Evolutionary conservation across 2,888 invertebrate species (phyloP), one percentile per base, ranked within the genome.

Genomic region (Mamestra brassicae): DNA sequence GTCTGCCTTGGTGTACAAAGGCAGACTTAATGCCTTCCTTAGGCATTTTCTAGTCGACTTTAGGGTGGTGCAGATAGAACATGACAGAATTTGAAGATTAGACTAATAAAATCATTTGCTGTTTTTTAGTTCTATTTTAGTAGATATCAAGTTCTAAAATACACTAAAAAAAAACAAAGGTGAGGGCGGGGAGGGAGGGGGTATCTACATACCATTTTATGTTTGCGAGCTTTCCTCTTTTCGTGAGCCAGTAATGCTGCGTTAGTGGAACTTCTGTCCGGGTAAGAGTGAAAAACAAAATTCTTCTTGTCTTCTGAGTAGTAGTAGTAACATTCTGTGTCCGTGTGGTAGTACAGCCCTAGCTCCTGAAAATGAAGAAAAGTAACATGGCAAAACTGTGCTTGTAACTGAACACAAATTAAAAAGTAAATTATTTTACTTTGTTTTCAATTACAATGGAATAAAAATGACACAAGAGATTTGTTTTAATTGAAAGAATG

Each of bases 301-400:
- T 97, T 95, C 88, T 98, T 97, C 69, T 97, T 98, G 50, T 97
- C 97, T 85, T 98, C 97, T 87, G 99, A 98, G 91, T 98, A 99
- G 88, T 97, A 97, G 90, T 98, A 98, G 92, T 99, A 99, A 72
- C 98, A 98, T 4, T 98, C 98, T 50, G 98, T 98, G 83, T 98
- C 97, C 8, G 98, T 98, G 93, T 99, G 99, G 91, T 99, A 99
- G 92, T 99, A 99, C 47, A 99, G 96, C 2, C 98, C 98, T 88
- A 98, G 97, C 92, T 98, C 98, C 99, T 99, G 90, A 60, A 89
- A 88, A 73, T 57, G 8, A 47, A 0, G 8, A 72, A 67, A 75
- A 26, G 0, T 81, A 97, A 97, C 96, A 54, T 97, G 4, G 5
- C 42, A 47, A 42, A 6, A 52, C 17, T 52, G 52, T 2, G 7